phyloP scores from a whole-genome alignment of 1,140 invertebrate genomes.

The Planococcus citri region DNA sequence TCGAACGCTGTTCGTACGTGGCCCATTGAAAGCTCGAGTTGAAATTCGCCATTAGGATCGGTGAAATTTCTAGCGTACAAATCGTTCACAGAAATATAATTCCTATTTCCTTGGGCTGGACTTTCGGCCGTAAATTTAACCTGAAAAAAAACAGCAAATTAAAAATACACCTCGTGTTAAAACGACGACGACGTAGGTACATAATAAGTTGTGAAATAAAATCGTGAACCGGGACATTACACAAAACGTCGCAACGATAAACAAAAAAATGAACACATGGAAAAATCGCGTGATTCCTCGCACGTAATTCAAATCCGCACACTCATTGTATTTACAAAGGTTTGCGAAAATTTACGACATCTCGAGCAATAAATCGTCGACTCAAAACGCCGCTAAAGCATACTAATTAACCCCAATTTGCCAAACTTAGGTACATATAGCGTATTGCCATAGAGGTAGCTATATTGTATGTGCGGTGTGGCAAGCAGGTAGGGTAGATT shows the following conservation, averaged over 20 bases:
- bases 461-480: no score
- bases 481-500: no score
- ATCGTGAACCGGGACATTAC: constrained; percentile 75
- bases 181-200: constrained; percentile 66
- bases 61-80: constrained; percentile 62
- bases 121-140: constrained; percentile 62
- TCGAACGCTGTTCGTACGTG: constrained; percentile 65
- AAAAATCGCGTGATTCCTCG: no score
- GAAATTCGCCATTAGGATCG: constrained; percentile 70
- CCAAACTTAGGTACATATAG: not conserved
- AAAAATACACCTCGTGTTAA: constrained; percentile 63
- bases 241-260: no score
- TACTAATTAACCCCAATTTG: not conserved
- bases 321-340: no score
- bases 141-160: constrained; percentile 30
- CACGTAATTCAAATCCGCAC: no score
- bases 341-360: not conserved
- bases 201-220: constrained; percentile 73
- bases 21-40: constrained; percentile 64
- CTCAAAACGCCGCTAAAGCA: not conserved
- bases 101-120: constrained; percentile 61
- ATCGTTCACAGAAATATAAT: constrained; percentile 66
- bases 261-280: no score
- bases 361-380: not conserved
- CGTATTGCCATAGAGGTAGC: no score